A percentile compares a stretch with the other conserved stretches of the same genome.
phyloP scores from a whole-genome alignment of 1,140 invertebrate species.

The Melanaphis sacchari region DNA sequence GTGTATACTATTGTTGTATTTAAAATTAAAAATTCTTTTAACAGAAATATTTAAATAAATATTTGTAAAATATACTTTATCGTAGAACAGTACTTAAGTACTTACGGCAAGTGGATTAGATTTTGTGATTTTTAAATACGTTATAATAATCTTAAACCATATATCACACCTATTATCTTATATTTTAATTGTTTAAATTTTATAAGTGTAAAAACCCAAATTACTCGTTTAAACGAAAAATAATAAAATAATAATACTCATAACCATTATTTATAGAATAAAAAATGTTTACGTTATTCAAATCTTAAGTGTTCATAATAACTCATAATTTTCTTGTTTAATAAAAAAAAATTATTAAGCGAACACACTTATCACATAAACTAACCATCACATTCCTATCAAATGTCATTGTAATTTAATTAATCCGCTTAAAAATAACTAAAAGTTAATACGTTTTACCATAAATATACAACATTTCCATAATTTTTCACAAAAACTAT shows the following conservation, averaged over 20 bases:
- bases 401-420: neutral
- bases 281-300: neutral
- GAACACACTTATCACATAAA: too few species aligned
- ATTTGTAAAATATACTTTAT: neutral
- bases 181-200: neutral
- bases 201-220: neutral
- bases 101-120: neutral
- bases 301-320: neutral
- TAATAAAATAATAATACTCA: neutral
- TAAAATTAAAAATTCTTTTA: neutral
- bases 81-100: neutral
- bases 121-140: neutral
- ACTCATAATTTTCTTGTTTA: neutral
- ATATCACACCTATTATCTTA: neutral
- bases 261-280: neutral
- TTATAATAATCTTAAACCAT: neutral
- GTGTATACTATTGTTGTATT: neutral
- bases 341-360: neutral
- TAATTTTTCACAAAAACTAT: neutral
- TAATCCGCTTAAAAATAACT: neutral
- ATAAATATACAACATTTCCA: neutral
- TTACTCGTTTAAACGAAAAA: neutral
- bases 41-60: neutral
- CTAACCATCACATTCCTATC: neutral
- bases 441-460: neutral